These are phyloP conservation scores for Sarcophilus harrisii DNA, from an alignment of 2,797 vertebrate species.

Conservation along the genomic window DNA sequence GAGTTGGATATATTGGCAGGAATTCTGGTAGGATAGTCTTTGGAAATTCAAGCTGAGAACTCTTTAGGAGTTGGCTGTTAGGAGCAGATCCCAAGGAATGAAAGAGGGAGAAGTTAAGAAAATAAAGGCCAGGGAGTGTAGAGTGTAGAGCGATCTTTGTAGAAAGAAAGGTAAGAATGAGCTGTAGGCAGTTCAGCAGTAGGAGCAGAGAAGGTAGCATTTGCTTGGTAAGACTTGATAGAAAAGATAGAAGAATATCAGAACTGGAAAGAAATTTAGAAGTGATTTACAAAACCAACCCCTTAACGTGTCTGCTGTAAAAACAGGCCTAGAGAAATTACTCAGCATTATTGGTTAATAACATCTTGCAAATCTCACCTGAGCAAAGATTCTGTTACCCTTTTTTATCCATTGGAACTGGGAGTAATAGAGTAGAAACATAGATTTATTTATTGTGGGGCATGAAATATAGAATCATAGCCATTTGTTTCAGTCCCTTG, in stretches of 20 bases:
- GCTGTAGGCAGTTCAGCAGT: background rate
- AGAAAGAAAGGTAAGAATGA: background rate
- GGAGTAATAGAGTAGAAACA: conserved; percentile 54
- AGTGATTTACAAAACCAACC: background rate
- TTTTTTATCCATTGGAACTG: conserved; percentile 34
- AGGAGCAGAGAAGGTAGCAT: background rate
- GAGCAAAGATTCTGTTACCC: background rate
- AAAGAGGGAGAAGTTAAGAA: background rate
- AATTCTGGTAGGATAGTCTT: background rate
- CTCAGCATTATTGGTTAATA: background rate
- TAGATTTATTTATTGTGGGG: conserved; percentile 58
- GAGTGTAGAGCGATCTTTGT: background rate
- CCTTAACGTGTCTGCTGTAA: background rate
- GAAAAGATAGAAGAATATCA: background rate
- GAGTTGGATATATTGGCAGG: background rate
- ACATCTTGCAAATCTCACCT: background rate
- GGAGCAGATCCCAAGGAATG: background rate
- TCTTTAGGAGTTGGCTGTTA: background rate
- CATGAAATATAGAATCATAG: conserved; percentile 54
- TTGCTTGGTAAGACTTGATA: background rate
- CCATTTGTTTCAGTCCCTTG: conserved; percentile 60
- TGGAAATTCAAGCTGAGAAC: background rate
- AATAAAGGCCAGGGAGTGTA: background rate
- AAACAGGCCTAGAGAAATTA: conserved; percentile 1
- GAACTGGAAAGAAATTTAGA: background rate